These are phyloP conservation scores for Marmota flaviventris DNA, from an alignment of 2,113 vertebrate species.

Conservation along the genomic window DNA sequence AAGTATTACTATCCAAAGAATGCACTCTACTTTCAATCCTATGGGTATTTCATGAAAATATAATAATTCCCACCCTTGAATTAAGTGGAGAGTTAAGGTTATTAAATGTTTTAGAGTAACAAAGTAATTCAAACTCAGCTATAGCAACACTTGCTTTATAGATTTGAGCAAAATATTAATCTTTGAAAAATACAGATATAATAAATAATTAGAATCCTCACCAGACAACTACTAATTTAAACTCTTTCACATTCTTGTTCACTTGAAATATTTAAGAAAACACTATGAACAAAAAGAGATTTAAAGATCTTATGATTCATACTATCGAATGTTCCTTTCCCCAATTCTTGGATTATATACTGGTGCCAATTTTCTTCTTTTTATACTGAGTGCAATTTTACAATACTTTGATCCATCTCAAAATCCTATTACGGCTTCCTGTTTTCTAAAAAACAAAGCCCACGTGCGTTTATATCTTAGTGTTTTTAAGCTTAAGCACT, in stretches of 20 bases:
- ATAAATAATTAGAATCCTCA: constrained; percentile 36
- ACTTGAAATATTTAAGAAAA: constrained; percentile 45
- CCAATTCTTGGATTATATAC: background rate
- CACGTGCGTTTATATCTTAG: background rate
- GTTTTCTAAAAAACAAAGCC: background rate
- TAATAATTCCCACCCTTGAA: background rate
- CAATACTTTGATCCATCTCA: background rate
- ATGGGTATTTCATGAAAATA: background rate
- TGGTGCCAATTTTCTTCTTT: background rate
- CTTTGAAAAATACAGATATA: background rate
- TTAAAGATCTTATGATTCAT: background rate
- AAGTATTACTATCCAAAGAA: background rate
- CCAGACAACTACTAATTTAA: background rate
- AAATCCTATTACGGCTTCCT: background rate
- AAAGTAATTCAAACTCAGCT: background rate
- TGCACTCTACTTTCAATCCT: background rate
- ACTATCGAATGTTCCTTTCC: background rate
- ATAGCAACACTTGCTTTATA: background rate
- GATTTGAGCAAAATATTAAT: background rate
- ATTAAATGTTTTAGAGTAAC: background rate
- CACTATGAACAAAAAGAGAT: background rate
- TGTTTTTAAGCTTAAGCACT: background rate
- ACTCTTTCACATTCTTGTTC: background rate
- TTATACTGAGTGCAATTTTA: background rate
- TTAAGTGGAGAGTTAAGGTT: background rate